Evolutionary conservation across 2,113 vertebrate species (phyloP), one percentile per base, ranked within the genome.

Genomic region (Stegastes partitus): DNA sequence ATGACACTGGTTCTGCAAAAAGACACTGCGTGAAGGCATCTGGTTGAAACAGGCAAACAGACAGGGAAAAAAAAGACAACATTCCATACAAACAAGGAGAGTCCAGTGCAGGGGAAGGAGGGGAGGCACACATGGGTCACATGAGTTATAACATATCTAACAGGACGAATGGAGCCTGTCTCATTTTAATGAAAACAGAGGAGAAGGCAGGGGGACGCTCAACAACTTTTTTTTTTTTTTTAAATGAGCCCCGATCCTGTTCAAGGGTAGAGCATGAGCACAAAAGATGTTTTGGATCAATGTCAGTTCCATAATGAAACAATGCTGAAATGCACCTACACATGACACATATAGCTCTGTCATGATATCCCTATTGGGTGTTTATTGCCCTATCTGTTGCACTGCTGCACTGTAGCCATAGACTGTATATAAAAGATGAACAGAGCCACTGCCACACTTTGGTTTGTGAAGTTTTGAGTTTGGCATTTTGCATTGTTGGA

Each of bases 1-100:
- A 92, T 94, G 88, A 93, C 81, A 90, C 91, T 91, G 88, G 91
- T 89, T 93, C 91, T 92, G 91, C 79, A 90, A 93, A 92, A 93
- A 93, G 86, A 89, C 88, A 92, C 77, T 75, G 82, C 19, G 56
- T 90, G 82, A 91, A 80, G 81, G 74, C 86, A 90, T 90, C 88
- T 89, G 89, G 82, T 87, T 86, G 83, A 87, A 90, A 92, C 84
- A 91, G 84, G 85, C 76, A 90, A 80, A 91, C 61, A 92, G 69
- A 92, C 85, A 89, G 49, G 80, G 51, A 75, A 82, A 12, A 81
- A 68, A 86, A 77, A 77, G 69, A 82, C 44, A 87, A 84, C 82
- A 88, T 77, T 91, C 74, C 75, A 84, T 71, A 89, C 86, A 88
- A 82, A 87, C 74, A 81, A 73, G 85, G 76, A 88, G 68, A 87